phyloP scores from a whole-genome alignment of 2,113 vertebrate species.

The Nestor notabilis region DNA sequence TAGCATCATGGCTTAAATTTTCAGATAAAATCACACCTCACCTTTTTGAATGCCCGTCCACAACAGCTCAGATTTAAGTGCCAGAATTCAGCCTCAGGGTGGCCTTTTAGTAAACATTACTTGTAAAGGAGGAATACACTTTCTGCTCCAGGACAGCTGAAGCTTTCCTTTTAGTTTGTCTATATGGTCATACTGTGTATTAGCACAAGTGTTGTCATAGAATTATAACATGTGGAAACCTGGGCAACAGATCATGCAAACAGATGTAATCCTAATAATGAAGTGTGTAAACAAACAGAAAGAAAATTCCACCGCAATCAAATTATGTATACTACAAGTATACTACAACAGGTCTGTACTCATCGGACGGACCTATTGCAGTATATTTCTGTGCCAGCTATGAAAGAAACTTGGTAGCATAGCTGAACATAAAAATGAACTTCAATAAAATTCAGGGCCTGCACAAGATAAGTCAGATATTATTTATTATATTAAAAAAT shows the following conservation, averaged over 20 bases:
- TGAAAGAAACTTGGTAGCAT: neutral
- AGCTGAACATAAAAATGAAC: neutral
- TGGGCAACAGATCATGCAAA: conserved; percentile 30
- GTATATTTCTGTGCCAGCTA: neutral
- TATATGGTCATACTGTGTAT: neutral
- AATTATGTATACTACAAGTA: neutral
- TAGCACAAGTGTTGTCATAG: neutral
- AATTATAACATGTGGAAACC: conserved; percentile 40
- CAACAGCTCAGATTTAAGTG: neutral
- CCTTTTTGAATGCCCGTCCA: neutral
- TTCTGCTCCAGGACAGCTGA: conserved; percentile 24
- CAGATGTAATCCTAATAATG: conserved; percentile 12
- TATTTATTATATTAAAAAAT: neutral
- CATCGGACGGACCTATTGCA: neutral
- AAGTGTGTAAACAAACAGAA: neutral
- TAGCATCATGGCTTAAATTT: neutral
- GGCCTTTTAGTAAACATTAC: neutral
- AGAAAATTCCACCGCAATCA: neutral
- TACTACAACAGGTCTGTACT: neutral
- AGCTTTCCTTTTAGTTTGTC: neutral
- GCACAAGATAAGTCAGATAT: neutral
- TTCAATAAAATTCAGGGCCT: neutral
- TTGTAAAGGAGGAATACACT: neutral
- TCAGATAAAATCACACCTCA: neutral
- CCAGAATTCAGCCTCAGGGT: neutral